Evolutionary conservation across 2,888 invertebrate genomes (phyloP).

Genomic region (Trilocha varians): DNA sequence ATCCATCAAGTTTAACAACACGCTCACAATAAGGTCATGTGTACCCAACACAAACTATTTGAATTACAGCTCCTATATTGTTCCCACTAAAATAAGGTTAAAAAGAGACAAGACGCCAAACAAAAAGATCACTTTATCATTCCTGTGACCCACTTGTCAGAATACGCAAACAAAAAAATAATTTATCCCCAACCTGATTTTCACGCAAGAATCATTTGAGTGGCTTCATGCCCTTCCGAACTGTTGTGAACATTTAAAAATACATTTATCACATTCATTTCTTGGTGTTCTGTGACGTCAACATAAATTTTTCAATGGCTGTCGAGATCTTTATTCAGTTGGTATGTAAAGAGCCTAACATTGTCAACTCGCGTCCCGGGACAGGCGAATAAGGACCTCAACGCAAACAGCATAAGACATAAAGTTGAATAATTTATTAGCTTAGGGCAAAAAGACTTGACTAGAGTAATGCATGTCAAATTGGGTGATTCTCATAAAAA

Average conservation of each 20-base stretch:
- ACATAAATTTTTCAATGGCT: background rate
- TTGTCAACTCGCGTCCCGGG: constrained; percentile 2
- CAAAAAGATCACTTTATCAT: no score
- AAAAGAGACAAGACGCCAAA: no score
- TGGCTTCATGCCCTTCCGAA: background rate
- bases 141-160: no score
- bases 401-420: constrained; percentile 4
- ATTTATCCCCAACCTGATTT: background rate
- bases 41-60: no score
- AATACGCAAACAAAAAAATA: no score
- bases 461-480: constrained; percentile 6
- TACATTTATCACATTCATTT: background rate
- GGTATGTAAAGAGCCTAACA: constrained; percentile 5
- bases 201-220: background rate
- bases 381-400: constrained; percentile 6
- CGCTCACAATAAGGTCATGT: no score
- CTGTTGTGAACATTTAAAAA: background rate
- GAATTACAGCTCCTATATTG: no score
- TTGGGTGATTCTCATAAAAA: constrained; percentile 6
- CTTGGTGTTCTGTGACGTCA: background rate
- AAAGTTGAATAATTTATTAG: constrained; percentile 7
- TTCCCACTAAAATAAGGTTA: no score
- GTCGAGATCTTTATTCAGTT: background rate
- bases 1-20: no score
- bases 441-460: constrained; percentile 5